Evolutionary conservation across 2,113 vertebrate species (phyloP), one percentile per base, ranked within the genome.

Genomic region (Thinocorus orbignyianus): DNA sequence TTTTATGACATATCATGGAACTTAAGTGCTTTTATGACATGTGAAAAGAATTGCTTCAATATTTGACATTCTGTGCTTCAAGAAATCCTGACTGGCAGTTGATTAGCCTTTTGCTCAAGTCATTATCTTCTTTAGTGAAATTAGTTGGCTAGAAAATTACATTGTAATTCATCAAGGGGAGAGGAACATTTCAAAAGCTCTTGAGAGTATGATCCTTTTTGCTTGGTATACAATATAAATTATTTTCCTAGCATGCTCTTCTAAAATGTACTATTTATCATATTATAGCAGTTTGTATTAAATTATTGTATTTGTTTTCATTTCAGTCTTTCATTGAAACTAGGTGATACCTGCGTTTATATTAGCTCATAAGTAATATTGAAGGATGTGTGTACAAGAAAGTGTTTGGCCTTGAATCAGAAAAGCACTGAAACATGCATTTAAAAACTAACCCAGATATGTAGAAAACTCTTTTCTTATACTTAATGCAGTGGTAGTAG

Each of bases 101-200:
- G 99, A 99, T 99, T 99, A 99, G 98, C 97, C 97, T 98, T 98
- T 98, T 98, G 98, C 99, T 98, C 98, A 94, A 98, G 98, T 98
- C 98, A 99, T 99, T 99, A 99, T 98, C 98, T 99, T 98, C 98
- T 98, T 98, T 97, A 98, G 98, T 98, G 97, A 98, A 99, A 99
- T 99, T 99, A 99, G 98, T 98, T 98, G 98, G 97, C 97, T 98
- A 98, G 98, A 98, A 99, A 99, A 99, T 99, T 98, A 98, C 98
- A 98, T 98, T 98, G 97, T 99, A 98, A 99, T 98, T 99, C 98
- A 98, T 97, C 96, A 98, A 96, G 93, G 95, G 95, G 95, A 98
- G 97, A 97, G 94, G 90, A 97, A 97, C 66, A 51, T 96, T 98
- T 96, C 96, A 94, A 96, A 92, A 97, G 78, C 96, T 97, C 92